Conservation (phyloP, 2,888 invertebrate species). For the Heliconius cydno region DNA sequence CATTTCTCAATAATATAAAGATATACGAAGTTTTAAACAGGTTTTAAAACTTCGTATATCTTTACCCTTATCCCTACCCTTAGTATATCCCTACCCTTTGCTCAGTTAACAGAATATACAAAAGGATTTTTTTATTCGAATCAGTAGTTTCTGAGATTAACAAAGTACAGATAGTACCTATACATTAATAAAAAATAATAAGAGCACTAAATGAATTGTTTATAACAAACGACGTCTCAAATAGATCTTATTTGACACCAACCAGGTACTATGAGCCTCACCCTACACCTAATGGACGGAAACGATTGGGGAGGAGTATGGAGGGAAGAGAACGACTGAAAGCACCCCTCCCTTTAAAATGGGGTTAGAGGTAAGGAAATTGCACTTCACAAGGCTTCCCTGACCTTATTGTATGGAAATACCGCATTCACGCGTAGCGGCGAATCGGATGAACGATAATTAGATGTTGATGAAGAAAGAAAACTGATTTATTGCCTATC, state of each 20-base stretch:
- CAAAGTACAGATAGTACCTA: too few species aligned
- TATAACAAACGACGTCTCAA: neutral
- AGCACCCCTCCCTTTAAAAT: constrained; percentile 10
- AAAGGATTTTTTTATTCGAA: neutral
- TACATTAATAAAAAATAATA: too few species aligned
- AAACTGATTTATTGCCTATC: constrained; percentile 25
- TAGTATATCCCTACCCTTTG: too few species aligned
- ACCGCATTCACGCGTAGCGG: constrained; percentile 40
- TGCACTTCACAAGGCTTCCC: constrained; percentile 53
- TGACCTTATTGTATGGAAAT: constrained; percentile 56
- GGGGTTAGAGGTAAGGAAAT: constrained; percentile 51
- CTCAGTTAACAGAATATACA: neutral
- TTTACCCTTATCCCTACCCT: too few species aligned
- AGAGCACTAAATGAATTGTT: neutral
- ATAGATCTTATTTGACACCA: constrained; percentile 22
- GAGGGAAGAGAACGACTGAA: constrained; percentile 17
- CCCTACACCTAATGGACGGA: constrained; percentile 51
- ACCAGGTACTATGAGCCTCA: constrained; percentile 30
- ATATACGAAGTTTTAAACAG: too few species aligned
- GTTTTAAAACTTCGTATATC: too few species aligned
- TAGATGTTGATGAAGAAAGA: constrained; percentile 26
- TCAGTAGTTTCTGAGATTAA: too few species aligned
- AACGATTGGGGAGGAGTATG: constrained; percentile 42
- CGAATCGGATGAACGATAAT: constrained; percentile 41
- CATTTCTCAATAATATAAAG: too few species aligned